Base-by-base conservation (phyloP, 2,113 vertebrate species). In the Athene noctua region DNA sequence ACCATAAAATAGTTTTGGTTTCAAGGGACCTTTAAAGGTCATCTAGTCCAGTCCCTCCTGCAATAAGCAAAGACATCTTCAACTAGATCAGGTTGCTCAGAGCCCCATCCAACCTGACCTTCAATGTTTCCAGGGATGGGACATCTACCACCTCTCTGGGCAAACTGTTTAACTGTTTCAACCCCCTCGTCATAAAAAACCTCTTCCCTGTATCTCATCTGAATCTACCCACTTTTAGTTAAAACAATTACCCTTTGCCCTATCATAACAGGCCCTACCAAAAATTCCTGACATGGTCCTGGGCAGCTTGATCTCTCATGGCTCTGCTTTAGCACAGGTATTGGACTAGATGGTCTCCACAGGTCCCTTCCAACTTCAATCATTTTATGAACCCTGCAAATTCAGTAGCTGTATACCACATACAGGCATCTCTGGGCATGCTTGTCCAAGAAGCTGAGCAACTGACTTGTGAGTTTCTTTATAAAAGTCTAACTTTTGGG, bases 301-400 rank as follows among this genome's bases (percentile, higher is more conserved):
- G 23, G 34, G 20, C 11, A 58, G 27, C 6, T 6, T 68, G 19
- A 5, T 89, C 3, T 77, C n/a, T 46, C 9, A 6, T 62, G 42
- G 15, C 4, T 4, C 14, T n/a, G 27, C 16, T 79, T 61, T 62
- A 70, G 5, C n/a, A 27, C 3, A 10, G 16, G 4, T 1, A 1
- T 38, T 72, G 22, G 18, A 47, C 44, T 65, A 26, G 9, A 13
- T 47, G 6, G n/a, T 82, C 21, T 81, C 19, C 62, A 62, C 36
- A 67, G 20, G 8, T 49, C 19, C 11, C 13, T 87, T 87, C 30
- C 52, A 72, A 32, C 10, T 18, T 79, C 55, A 75, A 8, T 5
- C 5, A 1, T 70, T 85, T 80, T 22, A 73, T 58, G 46, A 92
- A 47, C 11, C 5, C 81, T 62, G 44, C 5, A 71, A 92, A 55